Base-by-base conservation (phyloP, 2,113 vertebrate species). In the Arothron firmamentum region DNA sequence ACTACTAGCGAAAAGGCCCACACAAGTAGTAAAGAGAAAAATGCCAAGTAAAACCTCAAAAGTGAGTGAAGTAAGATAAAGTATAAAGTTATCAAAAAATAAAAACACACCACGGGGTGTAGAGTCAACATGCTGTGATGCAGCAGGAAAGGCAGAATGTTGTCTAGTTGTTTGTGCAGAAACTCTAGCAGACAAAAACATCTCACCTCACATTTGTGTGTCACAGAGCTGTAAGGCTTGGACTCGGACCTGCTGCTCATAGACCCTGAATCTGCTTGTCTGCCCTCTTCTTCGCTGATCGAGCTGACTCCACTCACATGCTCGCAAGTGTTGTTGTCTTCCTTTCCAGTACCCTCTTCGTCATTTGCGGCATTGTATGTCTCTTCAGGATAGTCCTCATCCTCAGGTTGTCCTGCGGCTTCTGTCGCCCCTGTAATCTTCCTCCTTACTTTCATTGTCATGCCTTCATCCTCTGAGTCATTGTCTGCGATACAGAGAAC, bases 181-280 rank as follows among this genome's bases (percentile, higher is more conserved):
- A 17, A 12, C 25, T 7, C 25, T 5, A 28, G 28, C 19, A 34
- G 7, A 4, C 48, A 5, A 8, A 43, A 6, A 34, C 53, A 53
- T 52, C 91, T 91, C 81, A 99, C 96, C 94, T 95, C 93, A 0
- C 97, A 98, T 85, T 94, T 94, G 89, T 99, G 97, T 0, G 93
- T 98, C 83, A 97, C 84, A 0, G 96, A 96, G 79, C 97, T 93
- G 0, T 99, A 99, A 6, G 93, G 90, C 72, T 95, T 94, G 0
- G 96, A 96, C 81, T 99, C 96, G 0, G 90, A 95, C 23, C 96
- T 88, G 82, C 91, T 93, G 2, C 90, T 90, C 57, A 93, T 93
- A 0, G 90, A 88, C 0, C 88, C 79, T 0, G 88, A 88, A 20
- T 86, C 92, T 52, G 85, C 70, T 63, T 88, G 82, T 9, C 88